Evolutionary conservation across 2,113 vertebrate species (phyloP).

Genomic region (Nettapus auritus): DNA sequence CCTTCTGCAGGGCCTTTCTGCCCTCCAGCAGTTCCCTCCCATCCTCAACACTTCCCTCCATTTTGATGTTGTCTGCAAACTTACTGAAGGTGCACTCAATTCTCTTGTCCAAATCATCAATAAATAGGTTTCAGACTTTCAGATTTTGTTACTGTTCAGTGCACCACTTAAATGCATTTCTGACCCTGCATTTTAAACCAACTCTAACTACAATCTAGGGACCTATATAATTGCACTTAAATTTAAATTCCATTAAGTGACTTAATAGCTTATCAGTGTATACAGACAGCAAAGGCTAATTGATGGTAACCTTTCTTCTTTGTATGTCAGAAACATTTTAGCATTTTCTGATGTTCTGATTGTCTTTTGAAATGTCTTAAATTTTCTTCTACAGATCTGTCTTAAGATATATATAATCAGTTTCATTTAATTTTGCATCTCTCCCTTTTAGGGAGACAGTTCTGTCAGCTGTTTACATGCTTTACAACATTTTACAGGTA

Average conservation of each 20-base stretch:
- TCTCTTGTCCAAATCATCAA: too few species aligned
- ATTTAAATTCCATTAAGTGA: conserved; percentile 5
- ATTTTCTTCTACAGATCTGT: neutral
- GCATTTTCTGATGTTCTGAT: neutral
- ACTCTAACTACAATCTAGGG: neutral
- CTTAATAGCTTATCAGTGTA: conserved; percentile 26
- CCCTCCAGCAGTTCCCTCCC: too few species aligned
- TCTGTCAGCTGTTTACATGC: neutral
- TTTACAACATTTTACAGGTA: neutral
- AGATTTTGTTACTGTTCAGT: neutral
- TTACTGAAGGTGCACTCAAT: too few species aligned
- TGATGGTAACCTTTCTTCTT: neutral
- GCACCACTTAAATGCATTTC: neutral
- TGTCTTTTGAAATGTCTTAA: neutral
- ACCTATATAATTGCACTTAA: neutral
- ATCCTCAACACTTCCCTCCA: too few species aligned
- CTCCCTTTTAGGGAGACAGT: neutral
- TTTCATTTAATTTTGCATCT: neutral
- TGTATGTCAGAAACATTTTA: neutral
- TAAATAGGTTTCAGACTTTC: neutral
- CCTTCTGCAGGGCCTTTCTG: too few species aligned
- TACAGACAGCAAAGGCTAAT: neutral
- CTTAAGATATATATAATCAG: neutral
- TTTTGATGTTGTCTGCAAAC: too few species aligned
- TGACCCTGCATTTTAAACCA: neutral